Evolutionary conservation across 2,888 invertebrate species (phyloP), one percentile per base, ranked within the genome.

Genomic region (Magallana nippona): DNA sequence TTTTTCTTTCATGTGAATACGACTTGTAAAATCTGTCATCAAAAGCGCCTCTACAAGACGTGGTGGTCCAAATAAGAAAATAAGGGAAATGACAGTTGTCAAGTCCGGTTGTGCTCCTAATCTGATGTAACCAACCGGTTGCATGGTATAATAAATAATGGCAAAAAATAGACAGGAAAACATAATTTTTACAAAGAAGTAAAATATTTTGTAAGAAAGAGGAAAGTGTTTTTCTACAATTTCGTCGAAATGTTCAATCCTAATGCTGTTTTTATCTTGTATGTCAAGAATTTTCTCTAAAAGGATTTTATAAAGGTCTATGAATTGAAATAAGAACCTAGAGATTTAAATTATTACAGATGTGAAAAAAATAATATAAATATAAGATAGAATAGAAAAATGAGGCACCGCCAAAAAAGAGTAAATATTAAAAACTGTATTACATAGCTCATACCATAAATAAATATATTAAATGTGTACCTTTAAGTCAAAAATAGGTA

Each of bases 371-470:
- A 63, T 63, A 22, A 63, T 22, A 63, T 63, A 63, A 13, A 63
- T 63, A 22, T 27, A 63, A 10, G 22, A 3, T 13, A 27, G 22
- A 22, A 63, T 27, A 27, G 63, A 22, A 27, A 22, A 63, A 63
- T 63, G 32, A 22, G 63, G 63, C 15, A 63, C 22, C 1, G 63
- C 63, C 22, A 63, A 63, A 11, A 22, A 5, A 22, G 11, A 2
- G 63, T 63, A 15, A 27, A 63, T 22, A 63, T 22, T 27, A 63
- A 63, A 63, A 63, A 63, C 63, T 63, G 63, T 27, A 63, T 22
- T 27, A 63, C 11, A 22, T 63, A 63, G 27, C 63, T 63, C 2
- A 63, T 63, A 2, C 63, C 63, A 22, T 63, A 63, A 63, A 63
- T 27, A 27, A 63, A 63, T 27, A 63, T 63, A 63, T 63, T 63